phyloP scores from a whole-genome alignment of 2,113 vertebrate species.

The Saccopteryx leptura region DNA sequence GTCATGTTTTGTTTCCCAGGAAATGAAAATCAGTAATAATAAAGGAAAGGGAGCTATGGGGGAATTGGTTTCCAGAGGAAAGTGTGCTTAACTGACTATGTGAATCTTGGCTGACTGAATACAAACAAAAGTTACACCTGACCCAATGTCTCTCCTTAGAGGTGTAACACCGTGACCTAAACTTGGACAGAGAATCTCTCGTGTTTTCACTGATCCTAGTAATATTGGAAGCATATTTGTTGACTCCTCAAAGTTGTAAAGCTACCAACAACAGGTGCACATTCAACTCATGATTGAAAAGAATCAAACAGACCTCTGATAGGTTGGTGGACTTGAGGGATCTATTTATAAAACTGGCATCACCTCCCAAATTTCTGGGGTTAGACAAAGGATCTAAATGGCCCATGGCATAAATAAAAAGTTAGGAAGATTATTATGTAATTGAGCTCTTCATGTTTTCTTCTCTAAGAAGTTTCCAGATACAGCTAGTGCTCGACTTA shows the following conservation, averaged over 20 bases:
- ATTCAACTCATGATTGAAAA: not conserved
- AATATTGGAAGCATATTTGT: not conserved
- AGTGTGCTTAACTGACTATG: not conserved
- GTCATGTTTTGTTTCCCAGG: constrained; percentile 66
- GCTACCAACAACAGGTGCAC: not conserved
- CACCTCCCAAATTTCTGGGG: not conserved
- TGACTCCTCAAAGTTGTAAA: not conserved
- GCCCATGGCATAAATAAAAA: not conserved
- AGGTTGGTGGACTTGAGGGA: not conserved
- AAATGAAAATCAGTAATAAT: constrained; percentile 71
- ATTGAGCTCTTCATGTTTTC: not conserved
- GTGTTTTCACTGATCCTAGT: not conserved
- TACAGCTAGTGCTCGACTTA: no score
- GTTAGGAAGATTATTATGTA: not conserved
- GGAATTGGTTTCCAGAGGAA: constrained; percentile 13
- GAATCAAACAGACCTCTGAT: not conserved
- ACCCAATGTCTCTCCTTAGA: not conserved
- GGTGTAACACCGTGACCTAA: not conserved
- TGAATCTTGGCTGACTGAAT: not conserved
- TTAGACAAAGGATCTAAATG: not conserved
- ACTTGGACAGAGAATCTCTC: not conserved
- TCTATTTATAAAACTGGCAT: not conserved
- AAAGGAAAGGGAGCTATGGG: not conserved
- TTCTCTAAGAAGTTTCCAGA: not conserved
- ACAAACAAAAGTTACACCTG: not conserved